These are phyloP conservation scores for Melanotaenia duboulayi DNA, from an alignment of 2,113 vertebrate genomes.

Conservation along the genomic window DNA sequence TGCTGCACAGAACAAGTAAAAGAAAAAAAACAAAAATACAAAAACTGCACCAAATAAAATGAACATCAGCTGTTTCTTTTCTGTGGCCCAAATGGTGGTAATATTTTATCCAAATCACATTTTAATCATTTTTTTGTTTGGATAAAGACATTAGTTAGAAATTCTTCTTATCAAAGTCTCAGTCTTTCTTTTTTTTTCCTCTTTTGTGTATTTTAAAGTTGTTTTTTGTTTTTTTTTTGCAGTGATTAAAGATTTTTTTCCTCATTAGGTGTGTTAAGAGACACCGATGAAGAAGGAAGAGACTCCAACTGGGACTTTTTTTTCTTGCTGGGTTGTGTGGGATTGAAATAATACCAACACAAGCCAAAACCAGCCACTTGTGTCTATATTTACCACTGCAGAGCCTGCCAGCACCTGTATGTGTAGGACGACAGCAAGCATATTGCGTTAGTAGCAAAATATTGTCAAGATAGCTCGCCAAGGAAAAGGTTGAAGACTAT, in stretches of 20 bases:
- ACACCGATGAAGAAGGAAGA: conserved; percentile 13
- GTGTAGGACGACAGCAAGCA: conserved; percentile 54
- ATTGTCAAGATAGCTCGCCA: conserved; percentile 28
- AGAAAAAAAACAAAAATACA: too few relatives aligned
- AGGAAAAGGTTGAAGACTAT: conserved; percentile 27
- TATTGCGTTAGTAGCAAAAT: conserved; percentile 40
- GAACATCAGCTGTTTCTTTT: background rate
- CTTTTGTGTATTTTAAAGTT: conserved; percentile 4
- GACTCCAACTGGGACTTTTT: conserved; percentile 19
- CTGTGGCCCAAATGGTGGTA: background rate
- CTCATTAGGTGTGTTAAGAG: conserved; percentile 21
- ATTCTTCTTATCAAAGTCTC: conserved; percentile 3
- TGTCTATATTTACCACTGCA: conserved; percentile 67
- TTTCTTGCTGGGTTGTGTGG: conserved; percentile 43
- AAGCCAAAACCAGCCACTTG: conserved; percentile 44
- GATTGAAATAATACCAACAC: conserved; percentile 49
- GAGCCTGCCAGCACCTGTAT: conserved; percentile 41
- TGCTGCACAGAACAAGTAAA: too few relatives aligned
- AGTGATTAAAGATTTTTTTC: background rate
- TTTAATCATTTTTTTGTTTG: too few relatives aligned
- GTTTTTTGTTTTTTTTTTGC: background rate
- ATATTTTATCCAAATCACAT: background rate
- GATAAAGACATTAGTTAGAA: background rate
- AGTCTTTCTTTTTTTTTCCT: background rate
- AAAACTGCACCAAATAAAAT: conserved; percentile 21